A percentile compares a stretch with the other conserved stretches of the same genome.
Evolutionary conservation across 2,888 invertebrate species (phyloP).

Genomic region (Aporophyla lueneburgensis): DNA sequence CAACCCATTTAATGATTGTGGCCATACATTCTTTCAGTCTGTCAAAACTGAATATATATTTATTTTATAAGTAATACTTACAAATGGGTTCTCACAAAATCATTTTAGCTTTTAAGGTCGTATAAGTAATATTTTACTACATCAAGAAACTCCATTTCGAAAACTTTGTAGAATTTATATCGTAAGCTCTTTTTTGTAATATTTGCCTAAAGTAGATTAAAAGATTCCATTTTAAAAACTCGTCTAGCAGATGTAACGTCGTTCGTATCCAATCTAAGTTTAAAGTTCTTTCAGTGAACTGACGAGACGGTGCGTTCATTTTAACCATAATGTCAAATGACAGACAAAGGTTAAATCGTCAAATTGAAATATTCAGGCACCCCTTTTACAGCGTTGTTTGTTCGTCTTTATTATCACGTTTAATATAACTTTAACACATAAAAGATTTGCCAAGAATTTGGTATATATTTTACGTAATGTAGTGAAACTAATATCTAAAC

Average conservation of each 20-base stretch:
- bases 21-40: neutral
- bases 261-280: slow-evolving; percentile 47
- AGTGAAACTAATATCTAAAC: too few relatives aligned
- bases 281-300: slow-evolving; percentile 28
- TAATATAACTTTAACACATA: neutral
- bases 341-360: neutral
- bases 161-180: slow-evolving; percentile 29
- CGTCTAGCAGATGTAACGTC: slow-evolving; percentile 33
- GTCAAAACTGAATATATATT: neutral
- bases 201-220: slow-evolving; percentile 29
- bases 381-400: neutral
- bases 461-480: too few relatives aligned
- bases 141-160: slow-evolving; percentile 23
- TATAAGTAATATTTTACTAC: slow-evolving; percentile 12
- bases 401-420: neutral
- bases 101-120: neutral
- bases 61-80: too few relatives aligned
- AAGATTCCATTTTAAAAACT: slow-evolving; percentile 28
- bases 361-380: neutral
- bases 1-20: neutral
- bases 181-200: slow-evolving; percentile 17
- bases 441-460: too few relatives aligned
- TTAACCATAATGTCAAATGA: neutral
- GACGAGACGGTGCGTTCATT: neutral
- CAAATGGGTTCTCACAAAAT: neutral